Conservation (phyloP, 2,888 invertebrate species). For the Carcina quercana region DNA sequence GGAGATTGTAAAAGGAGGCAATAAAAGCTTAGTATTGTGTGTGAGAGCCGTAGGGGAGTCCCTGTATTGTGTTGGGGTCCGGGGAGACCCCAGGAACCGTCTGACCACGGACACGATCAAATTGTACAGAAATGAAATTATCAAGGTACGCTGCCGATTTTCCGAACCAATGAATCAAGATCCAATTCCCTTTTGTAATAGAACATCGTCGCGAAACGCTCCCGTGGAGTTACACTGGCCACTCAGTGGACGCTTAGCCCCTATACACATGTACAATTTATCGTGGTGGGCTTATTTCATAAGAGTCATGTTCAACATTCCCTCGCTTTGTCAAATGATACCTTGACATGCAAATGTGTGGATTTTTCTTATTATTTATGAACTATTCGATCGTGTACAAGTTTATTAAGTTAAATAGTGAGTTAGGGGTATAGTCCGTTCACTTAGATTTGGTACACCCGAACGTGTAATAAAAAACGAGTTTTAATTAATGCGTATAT, state of each 20-base stretch:
- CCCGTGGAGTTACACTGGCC: slow-evolving; percentile 64
- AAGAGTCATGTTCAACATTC: slow-evolving; percentile 27
- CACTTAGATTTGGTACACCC: no score
- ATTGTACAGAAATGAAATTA: slow-evolving; percentile 76
- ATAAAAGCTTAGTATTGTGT: slow-evolving; percentile 74
- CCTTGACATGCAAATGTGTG: slow-evolving; percentile 36
- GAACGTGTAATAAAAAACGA: no score
- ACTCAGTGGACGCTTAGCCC: slow-evolving; percentile 60
- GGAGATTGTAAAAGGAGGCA: slow-evolving; percentile 74
- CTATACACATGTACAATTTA: slow-evolving; percentile 39
- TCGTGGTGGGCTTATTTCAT: slow-evolving; percentile 10
- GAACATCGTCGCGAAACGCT: slow-evolving; percentile 72
- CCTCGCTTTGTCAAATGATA: slow-evolving; percentile 34
- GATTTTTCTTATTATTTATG: no score
- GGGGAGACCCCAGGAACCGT: slow-evolving; percentile 64
- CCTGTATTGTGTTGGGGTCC: slow-evolving; percentile 66
- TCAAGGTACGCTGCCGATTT: slow-evolving; percentile 75
- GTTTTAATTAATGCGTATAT: no score
- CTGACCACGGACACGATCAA: slow-evolving; percentile 73
- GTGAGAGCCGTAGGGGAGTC: slow-evolving; percentile 65
- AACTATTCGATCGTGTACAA: no score
- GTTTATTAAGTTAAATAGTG: no score
- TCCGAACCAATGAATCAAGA: slow-evolving; percentile 75
- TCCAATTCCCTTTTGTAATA: slow-evolving; percentile 75
- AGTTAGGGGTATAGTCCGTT: no score